Percentiles rank a stretch among this genome's conserved stretches.
These are phyloP conservation scores for Pachypsylla venusta DNA, from an alignment of 1,140 invertebrate species.

Conservation along the genomic window DNA sequence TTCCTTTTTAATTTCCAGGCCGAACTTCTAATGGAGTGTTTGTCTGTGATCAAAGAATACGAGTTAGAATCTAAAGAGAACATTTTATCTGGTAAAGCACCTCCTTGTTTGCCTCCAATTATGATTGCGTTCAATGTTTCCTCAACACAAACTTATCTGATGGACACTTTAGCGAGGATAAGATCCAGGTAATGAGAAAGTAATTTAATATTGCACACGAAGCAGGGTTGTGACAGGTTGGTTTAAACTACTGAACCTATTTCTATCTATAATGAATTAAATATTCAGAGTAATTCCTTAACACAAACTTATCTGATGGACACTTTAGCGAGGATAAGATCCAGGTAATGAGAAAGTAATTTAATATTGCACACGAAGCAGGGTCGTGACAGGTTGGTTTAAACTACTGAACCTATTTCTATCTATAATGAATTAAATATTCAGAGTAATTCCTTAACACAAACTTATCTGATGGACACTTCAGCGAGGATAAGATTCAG, in stretches of 20 bases:
- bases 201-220: no score
- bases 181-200: conserved; percentile 41
- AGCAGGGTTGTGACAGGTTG: no score
- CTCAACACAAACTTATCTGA: conserved; percentile 60
- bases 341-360: conserved; percentile 36
- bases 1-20: conserved; percentile 46
- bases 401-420: no score
- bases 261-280: no score
- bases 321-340: conserved; percentile 56
- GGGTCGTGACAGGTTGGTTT: no score
- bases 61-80: conserved; percentile 36
- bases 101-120: conserved; percentile 44
- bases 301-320: conserved; percentile 67
- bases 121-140: conserved; percentile 61
- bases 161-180: conserved; percentile 61
- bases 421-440: conserved; percentile 9
- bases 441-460: conserved; percentile 34
- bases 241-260: no score
- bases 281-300: conserved; percentile 29
- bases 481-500: conserved; percentile 58
- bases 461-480: conserved; percentile 68
- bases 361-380: no score
- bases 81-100: conserved; percentile 25
- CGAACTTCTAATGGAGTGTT: conserved; percentile 74
- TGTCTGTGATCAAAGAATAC: conserved; percentile 61